Evolutionary conservation across 1,140 invertebrate genomes (phyloP).

Genomic region (Colletes gigas): DNA sequence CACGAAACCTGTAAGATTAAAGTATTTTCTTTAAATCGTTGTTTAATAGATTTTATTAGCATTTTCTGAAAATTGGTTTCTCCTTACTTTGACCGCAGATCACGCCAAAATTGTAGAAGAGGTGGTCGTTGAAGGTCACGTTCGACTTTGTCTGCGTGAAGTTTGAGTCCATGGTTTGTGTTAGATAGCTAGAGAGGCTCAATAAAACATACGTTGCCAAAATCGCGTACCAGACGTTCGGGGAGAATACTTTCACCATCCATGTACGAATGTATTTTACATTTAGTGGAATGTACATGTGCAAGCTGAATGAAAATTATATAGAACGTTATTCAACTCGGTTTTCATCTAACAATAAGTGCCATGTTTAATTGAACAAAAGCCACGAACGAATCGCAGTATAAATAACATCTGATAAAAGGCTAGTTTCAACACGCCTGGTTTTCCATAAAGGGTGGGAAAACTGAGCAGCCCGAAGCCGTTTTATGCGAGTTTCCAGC

Average conservation of each 20-base stretch:
- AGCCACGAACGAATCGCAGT: too few species aligned
- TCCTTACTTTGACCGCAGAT: conserved; percentile 45
- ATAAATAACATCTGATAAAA: too few species aligned
- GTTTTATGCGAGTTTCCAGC: not conserved
- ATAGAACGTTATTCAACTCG: conserved; percentile 48
- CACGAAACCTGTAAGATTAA: not conserved
- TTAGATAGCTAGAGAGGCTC: conserved; percentile 18
- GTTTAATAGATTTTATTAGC: not conserved
- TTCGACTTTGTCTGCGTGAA: not conserved
- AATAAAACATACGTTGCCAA: conserved; percentile 1
- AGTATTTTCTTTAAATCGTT: not conserved
- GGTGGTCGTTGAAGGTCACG: not conserved
- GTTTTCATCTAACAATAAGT: too few species aligned
- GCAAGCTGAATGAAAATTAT: not conserved
- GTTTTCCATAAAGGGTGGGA: conserved; percentile 35
- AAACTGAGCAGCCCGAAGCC: not conserved
- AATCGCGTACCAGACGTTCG: conserved; percentile 61
- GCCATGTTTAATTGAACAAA: not conserved
- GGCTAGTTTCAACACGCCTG: conserved; percentile 30
- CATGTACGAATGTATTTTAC: conserved; percentile 40
- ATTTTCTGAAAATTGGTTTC: not conserved
- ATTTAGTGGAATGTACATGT: not conserved
- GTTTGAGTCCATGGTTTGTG: not conserved
- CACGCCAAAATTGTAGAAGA: conserved; percentile 39
- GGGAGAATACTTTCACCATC: conserved; percentile 57